Evolutionary conservation across 2,888 invertebrate genomes (phyloP), one percentile per base, ranked within the genome.

Genomic region (Hemaris fuciformis): DNA sequence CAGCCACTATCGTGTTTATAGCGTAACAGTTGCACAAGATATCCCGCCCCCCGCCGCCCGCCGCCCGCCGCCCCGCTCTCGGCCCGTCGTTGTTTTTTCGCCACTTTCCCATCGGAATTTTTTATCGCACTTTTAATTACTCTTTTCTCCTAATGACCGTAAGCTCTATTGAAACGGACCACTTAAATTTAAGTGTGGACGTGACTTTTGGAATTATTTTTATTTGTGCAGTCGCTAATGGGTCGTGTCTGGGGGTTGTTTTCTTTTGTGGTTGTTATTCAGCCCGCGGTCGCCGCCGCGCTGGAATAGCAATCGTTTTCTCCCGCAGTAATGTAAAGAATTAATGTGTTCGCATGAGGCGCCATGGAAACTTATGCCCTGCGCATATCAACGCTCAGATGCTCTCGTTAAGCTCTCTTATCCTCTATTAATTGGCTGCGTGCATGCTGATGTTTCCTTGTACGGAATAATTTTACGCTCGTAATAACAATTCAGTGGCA

Each of bases 111-210:
- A 82, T 82, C 75, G 75, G 73, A 84, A 85, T 88, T 88, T 61
- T 61, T 88, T 85, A 85, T 85, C 80, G 77, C 75, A 80, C 76
- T 87, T 88, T 90, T 91, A 91, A 91, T 91, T 89, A 89, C 89
- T 85, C 82, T 79, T 84, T 81, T 78, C 75, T 81, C 82, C 81
- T 91, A 91, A 91, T 87, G 91, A 89, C 77, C 82, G 74, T 84
- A 80, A 77, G 69, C 76, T 78, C 86, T 80, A 85, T 87, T 87
- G 84, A 85, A 83, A 80, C 78, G 78, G 77, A 79, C 81, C 85
- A 83, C 89, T 89, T 81, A 79, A 79, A 69, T 75, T 79, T 77
- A 81, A 86, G 80, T 77, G 84, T 80, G 74, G 84, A 85, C 87
- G 89, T 87, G 89, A 87, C 88, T 88, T 86, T 77, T 84, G 83